Base-by-base conservation (phyloP, 2,888 invertebrate genomes). In the Phaedon cochleariae region DNA sequence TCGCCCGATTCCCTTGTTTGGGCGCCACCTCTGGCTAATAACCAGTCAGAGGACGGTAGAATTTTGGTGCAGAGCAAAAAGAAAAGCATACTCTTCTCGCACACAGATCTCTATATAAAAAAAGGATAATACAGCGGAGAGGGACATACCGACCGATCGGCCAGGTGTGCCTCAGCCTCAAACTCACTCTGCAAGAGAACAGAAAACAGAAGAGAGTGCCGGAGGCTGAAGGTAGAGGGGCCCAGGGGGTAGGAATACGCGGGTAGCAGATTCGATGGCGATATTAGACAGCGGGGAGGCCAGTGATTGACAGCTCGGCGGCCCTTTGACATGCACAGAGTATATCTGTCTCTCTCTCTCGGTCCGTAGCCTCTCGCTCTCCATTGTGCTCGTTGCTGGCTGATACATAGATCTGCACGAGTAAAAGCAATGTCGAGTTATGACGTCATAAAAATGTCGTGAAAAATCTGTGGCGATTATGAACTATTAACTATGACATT, bases 211-310 rank as follows among this genome's bases (percentile, higher is more conserved):
- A n/a, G n/a, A n/a, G n/a, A n/a, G n/a, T n/a, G n/a, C 48, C 20
- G 48, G 54, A 54, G 54, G 37, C n/a, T 31, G 34, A 34, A 34
- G 54, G 34, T 31, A 31, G 54, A 26, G 26, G 26, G 26, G 3
- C 26, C 26, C n/a, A n/a, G n/a, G n/a, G 26, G 26, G 26, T 26
- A 26, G 26, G 26, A 5, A 26, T 26, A 26, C 26, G 26, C 26
- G 31, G 31, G 31, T 34, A 34, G 41, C 41, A 15, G 41, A 41
- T 41, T n/a, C 41, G 57, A 57, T 45, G 75, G 75, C 72, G 71
- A 69, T 69, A 76, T 78, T 78, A 81, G 80, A 81, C 80, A 79
- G 79, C 78, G 77, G 79, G 78, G 78, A 75, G 76, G 78, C 79
- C 68, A 60, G 73, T 80, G 81, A 81, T 81, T 81, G 81, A 81